Evolutionary conservation across 2,113 vertebrate species (phyloP).

Genomic region (Edolisoma coerulescens): DNA sequence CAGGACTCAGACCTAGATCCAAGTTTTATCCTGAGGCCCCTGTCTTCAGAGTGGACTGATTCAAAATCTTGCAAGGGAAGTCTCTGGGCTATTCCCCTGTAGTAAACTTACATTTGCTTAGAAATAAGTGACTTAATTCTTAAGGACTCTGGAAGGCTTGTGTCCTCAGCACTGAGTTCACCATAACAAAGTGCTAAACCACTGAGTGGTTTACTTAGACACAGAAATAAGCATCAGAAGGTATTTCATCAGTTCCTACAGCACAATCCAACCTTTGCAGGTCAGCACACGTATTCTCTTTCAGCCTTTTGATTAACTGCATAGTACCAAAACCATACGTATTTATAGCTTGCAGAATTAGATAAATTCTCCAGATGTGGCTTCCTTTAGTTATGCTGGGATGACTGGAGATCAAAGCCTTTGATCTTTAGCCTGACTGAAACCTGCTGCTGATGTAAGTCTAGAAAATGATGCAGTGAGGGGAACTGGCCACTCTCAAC

Average conservation of each 20-base stretch:
- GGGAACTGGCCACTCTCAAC: neutral
- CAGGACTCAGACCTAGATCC: neutral
- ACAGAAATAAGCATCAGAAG: neutral
- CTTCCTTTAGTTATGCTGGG: conserved; percentile 36
- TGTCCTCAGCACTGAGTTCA: neutral
- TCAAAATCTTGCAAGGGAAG: neutral
- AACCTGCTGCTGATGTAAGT: conserved; percentile 46
- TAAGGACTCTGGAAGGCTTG: neutral
- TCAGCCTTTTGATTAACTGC: conserved; percentile 49
- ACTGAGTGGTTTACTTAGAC: neutral
- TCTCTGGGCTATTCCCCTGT: neutral
- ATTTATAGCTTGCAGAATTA: conserved; percentile 47
- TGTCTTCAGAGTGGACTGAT: neutral
- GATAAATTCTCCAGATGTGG: conserved; percentile 54
- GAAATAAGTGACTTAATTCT: neutral
- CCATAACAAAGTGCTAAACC: neutral
- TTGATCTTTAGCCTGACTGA: conserved; percentile 62
- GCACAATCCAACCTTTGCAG: conserved; percentile 15
- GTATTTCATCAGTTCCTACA: neutral
- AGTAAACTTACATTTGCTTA: neutral
- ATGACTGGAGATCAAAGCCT: conserved; percentile 58
- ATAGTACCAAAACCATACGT: conserved; percentile 30
- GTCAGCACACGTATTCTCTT: conserved; percentile 30
- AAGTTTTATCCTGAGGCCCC: neutral
- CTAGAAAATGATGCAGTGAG: conserved; percentile 5